Conservation (phyloP, 2,888 invertebrate genomes). For the Neocrepidodera transversa region DNA sequence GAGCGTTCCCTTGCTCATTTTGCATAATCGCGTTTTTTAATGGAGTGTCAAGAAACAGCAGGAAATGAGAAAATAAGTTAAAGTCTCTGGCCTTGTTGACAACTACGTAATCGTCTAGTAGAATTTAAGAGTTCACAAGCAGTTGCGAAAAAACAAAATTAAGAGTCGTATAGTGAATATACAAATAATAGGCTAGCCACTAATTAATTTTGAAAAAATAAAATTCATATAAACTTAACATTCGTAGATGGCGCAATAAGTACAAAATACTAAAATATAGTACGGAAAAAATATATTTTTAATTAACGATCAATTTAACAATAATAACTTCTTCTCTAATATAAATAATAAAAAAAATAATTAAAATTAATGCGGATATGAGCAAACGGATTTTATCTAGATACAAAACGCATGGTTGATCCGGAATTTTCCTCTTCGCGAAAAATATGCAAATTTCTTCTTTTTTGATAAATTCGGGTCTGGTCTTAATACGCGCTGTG, state of each 20-base stretch:
- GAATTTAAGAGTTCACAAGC: not conserved
- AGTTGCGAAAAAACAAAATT: no score
- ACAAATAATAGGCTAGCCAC: no score
- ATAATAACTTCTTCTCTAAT: no score
- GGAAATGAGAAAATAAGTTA: conserved; percentile 39
- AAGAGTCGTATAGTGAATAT: no score
- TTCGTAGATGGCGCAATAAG: no score
- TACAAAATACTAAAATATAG: no score
- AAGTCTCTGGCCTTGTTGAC: conserved; percentile 7
- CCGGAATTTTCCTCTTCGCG: conserved; percentile 7
- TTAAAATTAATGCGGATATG: no score
- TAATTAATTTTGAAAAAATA: no score
- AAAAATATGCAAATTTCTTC: conserved; percentile 51
- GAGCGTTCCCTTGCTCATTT: conserved; percentile 18
- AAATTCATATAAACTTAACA: no score
- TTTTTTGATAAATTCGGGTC: conserved; percentile 52
- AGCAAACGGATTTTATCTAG: not conserved
- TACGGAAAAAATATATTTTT: no score
- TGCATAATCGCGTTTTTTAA: conserved; percentile 33
- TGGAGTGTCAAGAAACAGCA: conserved; percentile 21
- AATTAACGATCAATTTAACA: no score
- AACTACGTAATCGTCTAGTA: conserved; percentile 2
- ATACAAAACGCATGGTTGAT: not conserved
- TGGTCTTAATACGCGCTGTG: conserved; percentile 52
- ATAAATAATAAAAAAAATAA: no score